Base-by-base conservation (phyloP, 2,888 invertebrate species). In the Scaptomyza reducta region DNA sequence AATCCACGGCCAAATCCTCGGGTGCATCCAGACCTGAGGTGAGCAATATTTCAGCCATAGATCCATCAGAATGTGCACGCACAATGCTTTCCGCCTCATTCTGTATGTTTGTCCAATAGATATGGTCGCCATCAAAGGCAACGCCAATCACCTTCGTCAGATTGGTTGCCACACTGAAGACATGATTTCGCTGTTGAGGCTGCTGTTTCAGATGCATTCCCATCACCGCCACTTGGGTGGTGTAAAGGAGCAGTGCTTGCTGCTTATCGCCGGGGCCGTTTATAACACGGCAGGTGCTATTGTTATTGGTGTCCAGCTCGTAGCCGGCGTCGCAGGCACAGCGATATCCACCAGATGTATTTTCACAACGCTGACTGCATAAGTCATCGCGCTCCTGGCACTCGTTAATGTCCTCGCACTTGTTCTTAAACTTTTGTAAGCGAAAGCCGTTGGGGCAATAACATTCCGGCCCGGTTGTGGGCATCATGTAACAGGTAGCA, bases 41-140 rank as follows among this genome's bases (percentile, higher is more conserved):
- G 2, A 95, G 93, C 25, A 95, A 67, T 1, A 94, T 92, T 91
- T 95, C 93, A 66, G 93, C 93, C 2, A 93, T 88, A 0, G 93
- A 91, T 11, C 96, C 95, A 79, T 95, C 94, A 1, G 94, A 91
- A 11, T 92, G 91, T 0, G 95, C 93, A 65, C 94, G 93, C 41
- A 94, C 93, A 71, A 97, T 95, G 10, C 94, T 93, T 90, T 96
- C 95, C n/a, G 94, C 94, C 3, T 94, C 95, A 5, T 94, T 90
- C 2, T 94, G 93, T 1, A 95, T 94, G 79, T 96, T 95, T 5
- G 96, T 95, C 97, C 97, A 97, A 89, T 96, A 97, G 29, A 96
- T 90, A 73, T 94, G 92, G 3, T 92, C 92, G 0, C 95, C 95
- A 84, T 97, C 96, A 76, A 93, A 94, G 0, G 95, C 92, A 0